Conservation (phyloP, 35 echinoderm and acorn worm species). For the Hemicentrotus pulcherrimus region DNA sequence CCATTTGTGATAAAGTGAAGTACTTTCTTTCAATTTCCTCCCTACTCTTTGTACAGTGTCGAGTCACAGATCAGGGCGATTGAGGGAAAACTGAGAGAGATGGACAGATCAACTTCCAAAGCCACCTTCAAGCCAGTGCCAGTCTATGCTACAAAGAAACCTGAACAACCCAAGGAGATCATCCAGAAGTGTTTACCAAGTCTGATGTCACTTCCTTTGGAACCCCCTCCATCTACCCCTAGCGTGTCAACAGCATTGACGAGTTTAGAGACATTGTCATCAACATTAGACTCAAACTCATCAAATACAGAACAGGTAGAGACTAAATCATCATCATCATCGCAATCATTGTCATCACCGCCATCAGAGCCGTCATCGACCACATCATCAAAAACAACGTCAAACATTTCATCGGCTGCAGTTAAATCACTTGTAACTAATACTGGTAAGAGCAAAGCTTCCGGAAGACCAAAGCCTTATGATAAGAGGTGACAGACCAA, state of each 20-base stretch:
- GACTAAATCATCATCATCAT: constrained; percentile 5
- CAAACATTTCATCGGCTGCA: not conserved
- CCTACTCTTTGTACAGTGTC: constrained; percentile 22
- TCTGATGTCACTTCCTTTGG: not conserved
- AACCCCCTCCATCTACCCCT: not conserved
- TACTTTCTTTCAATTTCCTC: too few species aligned
- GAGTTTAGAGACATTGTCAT: not conserved
- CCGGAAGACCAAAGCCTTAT: constrained; percentile 30
- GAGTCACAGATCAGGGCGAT: constrained; percentile 67
- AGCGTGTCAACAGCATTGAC: not conserved
- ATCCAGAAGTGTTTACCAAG: constrained; percentile 29
- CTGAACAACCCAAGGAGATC: constrained; percentile 6
- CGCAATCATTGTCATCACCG: not conserved
- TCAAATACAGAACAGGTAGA: not conserved
- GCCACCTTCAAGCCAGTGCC: constrained; percentile 56
- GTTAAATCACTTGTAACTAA: not conserved
- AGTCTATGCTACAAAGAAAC: constrained; percentile 33
- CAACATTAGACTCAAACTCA: not conserved
- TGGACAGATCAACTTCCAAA: constrained; percentile 50
- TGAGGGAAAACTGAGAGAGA: constrained; percentile 64
- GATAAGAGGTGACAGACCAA: constrained; percentile 16
- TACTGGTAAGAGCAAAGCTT: not conserved
- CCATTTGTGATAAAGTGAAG: too few species aligned
- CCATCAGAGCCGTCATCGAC: not conserved
- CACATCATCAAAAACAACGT: not conserved